Percentiles rank a stretch among this genome's conserved stretches.
Evolutionary conservation across 1,140 invertebrate species (phyloP).

Genomic region (Eumeta japonica): DNA sequence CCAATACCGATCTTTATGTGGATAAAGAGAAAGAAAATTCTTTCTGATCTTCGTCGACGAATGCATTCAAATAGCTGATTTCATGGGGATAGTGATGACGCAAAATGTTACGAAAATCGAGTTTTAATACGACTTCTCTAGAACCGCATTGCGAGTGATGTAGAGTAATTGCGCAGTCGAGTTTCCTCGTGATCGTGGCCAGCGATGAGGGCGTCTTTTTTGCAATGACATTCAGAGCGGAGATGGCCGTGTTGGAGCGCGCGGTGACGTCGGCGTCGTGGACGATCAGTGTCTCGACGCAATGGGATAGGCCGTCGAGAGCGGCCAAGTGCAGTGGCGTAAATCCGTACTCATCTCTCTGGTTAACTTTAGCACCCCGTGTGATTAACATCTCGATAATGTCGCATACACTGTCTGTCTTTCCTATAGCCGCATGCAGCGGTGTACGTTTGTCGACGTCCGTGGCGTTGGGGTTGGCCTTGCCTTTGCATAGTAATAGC

Average conservation of each 20-base stretch:
- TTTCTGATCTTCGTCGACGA: slow-evolving; percentile 81
- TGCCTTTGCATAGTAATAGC: slow-evolving; percentile 67
- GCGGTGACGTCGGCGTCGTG: slow-evolving; percentile 83
- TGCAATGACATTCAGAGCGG: slow-evolving; percentile 77
- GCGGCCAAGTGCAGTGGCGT: slow-evolving; percentile 86
- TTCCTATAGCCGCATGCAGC: slow-evolving; percentile 75
- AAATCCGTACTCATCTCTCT: slow-evolving; percentile 84
- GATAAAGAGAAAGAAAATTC: slow-evolving; percentile 77
- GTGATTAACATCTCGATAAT: slow-evolving; percentile 72
- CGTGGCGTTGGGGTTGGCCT: slow-evolving; percentile 70
- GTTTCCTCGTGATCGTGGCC: slow-evolving; percentile 71
- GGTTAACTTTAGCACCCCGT: slow-evolving; percentile 80
- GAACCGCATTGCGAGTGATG: slow-evolving; percentile 74
- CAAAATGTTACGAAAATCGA: slow-evolving; percentile 76
- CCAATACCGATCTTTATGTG: too few species aligned
- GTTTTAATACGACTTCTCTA: slow-evolving; percentile 75
- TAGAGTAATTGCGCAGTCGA: slow-evolving; percentile 75
- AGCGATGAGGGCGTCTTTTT: slow-evolving; percentile 80
- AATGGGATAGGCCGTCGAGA: slow-evolving; percentile 76
- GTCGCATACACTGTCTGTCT: slow-evolving; percentile 71
- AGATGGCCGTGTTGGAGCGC: slow-evolving; percentile 78
- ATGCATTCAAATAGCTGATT: slow-evolving; percentile 78
- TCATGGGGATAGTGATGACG: slow-evolving; percentile 77
- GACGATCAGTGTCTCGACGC: slow-evolving; percentile 78
- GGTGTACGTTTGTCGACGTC: slow-evolving; percentile 77